Evolutionary conservation across 2,888 invertebrate genomes (phyloP).

Genomic region (Capitulum mitella): DNA sequence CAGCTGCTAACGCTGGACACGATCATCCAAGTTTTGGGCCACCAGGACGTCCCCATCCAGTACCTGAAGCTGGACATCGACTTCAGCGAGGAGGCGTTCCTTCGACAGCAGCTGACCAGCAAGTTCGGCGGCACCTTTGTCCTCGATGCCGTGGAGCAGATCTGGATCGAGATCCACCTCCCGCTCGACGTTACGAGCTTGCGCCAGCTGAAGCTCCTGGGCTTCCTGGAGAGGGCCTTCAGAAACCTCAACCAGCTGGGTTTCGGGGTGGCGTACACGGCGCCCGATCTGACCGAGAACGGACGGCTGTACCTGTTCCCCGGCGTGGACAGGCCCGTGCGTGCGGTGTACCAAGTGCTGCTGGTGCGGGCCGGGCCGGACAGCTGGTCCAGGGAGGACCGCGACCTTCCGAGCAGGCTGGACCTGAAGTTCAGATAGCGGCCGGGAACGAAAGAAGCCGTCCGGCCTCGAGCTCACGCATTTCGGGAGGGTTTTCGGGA

Average conservation of each 20-base stretch:
- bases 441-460: too few species aligned
- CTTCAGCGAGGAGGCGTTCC: background rate
- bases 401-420: background rate
- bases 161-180: background rate
- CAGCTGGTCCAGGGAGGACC: background rate
- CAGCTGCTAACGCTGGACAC: conserved; percentile 3
- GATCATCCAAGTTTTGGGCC: background rate
- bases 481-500: too few species aligned
- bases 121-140: background rate
- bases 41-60: background rate
- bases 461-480: too few species aligned
- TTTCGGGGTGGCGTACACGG: background rate
- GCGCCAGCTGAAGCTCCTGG: background rate
- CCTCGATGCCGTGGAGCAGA: background rate
- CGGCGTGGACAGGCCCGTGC: background rate
- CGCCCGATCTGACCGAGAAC: background rate
- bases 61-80: background rate
- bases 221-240: background rate
- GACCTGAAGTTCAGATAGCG: background rate
- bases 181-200: background rate
- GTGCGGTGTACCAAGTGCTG: background rate
- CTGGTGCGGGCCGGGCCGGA: background rate
- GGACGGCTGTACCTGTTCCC: background rate
- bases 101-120: background rate
- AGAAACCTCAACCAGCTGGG: background rate